Evolutionary conservation across 1,140 invertebrate genomes (phyloP).

Genomic region (Penaeus indicus): DNA sequence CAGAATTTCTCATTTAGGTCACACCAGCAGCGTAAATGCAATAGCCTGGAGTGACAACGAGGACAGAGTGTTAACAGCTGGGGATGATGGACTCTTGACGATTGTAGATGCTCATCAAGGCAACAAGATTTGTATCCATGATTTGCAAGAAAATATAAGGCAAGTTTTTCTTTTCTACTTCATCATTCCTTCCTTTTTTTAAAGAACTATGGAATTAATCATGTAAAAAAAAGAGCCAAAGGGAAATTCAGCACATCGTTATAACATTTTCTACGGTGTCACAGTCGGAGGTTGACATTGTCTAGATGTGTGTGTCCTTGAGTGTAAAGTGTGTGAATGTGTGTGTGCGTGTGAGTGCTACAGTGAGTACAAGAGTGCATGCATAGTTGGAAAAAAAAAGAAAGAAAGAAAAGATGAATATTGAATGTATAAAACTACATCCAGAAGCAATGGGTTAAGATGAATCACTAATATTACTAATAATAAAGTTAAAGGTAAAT

Average conservation of each 20-base stretch:
- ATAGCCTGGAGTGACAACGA: conserved; percentile 39
- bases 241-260: no score
- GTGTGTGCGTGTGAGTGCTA: not conserved
- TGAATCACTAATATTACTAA: no score
- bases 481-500: no score
- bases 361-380: no score
- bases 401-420: not conserved
- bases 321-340: no score
- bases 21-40: conserved; percentile 22
- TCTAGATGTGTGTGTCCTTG: not conserved
- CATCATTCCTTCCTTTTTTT: no score
- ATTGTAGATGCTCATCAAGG: conserved; percentile 43
- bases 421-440: not conserved
- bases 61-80: conserved; percentile 35
- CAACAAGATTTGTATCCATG: conserved; percentile 38
- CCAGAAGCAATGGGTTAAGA: no score
- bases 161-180: not conserved
- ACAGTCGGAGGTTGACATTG: no score
- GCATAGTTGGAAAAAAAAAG: no score
- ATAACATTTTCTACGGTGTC: no score
- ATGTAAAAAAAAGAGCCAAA: no score
- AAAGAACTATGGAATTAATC: no score
- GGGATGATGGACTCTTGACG: conserved; percentile 32
- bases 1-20: conserved; percentile 5
- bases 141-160: conserved; percentile 34